Percentiles rank a stretch among this genome's conserved stretches.
Evolutionary conservation across 2,113 vertebrate species (phyloP).

Genomic region (Geococcyx californianus): DNA sequence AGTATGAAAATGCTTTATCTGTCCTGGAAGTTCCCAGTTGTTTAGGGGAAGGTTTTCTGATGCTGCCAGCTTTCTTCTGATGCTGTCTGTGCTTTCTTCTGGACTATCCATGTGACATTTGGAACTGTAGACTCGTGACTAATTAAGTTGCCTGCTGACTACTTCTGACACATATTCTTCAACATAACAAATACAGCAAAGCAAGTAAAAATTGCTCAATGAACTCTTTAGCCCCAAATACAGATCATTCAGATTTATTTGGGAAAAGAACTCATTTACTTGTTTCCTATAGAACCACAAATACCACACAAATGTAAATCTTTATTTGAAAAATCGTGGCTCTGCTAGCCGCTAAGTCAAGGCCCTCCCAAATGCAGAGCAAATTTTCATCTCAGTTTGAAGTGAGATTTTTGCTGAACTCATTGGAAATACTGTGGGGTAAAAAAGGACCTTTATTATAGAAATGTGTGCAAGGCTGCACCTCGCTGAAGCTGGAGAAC

Average conservation of each 20-base stretch:
- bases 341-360: constrained; percentile 18
- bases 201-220: background rate
- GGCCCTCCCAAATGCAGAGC: background rate
- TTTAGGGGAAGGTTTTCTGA: constrained; percentile 12
- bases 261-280: constrained; percentile 2
- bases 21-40: constrained; percentile 12
- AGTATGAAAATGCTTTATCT: constrained; percentile 2
- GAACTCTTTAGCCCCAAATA: constrained; percentile 21
- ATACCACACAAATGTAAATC: constrained; percentile 25
- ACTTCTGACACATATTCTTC: constrained; percentile 25
- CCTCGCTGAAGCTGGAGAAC: background rate
- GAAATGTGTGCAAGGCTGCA: background rate
- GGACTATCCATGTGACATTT: constrained; percentile 3
- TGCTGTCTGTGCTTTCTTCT: constrained; percentile 11
- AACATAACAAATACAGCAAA: constrained; percentile 13
- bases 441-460: background rate
- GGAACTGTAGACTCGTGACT: constrained; percentile 31
- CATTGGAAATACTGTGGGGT: background rate
- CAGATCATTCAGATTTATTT: constrained; percentile 23
- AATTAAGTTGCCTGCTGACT: constrained; percentile 29
- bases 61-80: constrained; percentile 13
- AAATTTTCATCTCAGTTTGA: background rate
- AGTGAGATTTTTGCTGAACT: background rate
- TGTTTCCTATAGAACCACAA: background rate
- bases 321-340: constrained; percentile 52